Evolutionary conservation across 1,140 invertebrate species (phyloP), one percentile per base, ranked within the genome.

Genomic region (Neodiprion pinetum): DNA sequence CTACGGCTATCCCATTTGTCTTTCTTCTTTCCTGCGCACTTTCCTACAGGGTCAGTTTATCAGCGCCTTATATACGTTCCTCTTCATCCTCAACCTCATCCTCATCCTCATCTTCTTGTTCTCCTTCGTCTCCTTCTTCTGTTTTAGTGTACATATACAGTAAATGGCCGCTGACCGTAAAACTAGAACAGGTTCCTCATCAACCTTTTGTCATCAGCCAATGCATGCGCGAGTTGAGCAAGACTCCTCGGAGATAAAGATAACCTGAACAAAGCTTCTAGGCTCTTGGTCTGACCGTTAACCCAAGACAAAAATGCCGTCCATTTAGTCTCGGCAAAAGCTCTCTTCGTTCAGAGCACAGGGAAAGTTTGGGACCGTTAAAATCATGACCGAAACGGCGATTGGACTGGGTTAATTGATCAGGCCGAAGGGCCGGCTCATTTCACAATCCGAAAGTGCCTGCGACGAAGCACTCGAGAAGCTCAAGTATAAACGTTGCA

Each of bases 161-260:
- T 21, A 21, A 21, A 21, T 40, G 28, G 28, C 5, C 28, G 28
- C 28, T 40, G 28, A 40, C 28, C 53, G 11, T 12, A 14, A 61
- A 61, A 61, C 53, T 61, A 61, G 53, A 61, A 61, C 53, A 61
- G 53, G 53, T 61, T 61, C 53, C n/a, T 61, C n/a, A 61, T 8
- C 11, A 12, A 61, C 53, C 53, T 61, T 61, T 1, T 61, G 53
- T 61, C 53, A 61, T 9, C 53, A 17, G 11, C 53, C 53, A 17
- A 61, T 61, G 53, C 9, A 40, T 40, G 28, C 28, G 28, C 28
- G 28, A 40, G 28, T 40, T 5, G 28, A 40, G 53, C 11, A 17
- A 61, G 53, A 61, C 53, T 17, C 28, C 28, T 40, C 11, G 3
- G 53, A 61, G 53, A 61, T 61, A 61, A 61, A 61, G 53, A 61